Evolutionary conservation across 2,113 vertebrate genomes (phyloP).

Genomic region (Stigmatopora argus): DNA sequence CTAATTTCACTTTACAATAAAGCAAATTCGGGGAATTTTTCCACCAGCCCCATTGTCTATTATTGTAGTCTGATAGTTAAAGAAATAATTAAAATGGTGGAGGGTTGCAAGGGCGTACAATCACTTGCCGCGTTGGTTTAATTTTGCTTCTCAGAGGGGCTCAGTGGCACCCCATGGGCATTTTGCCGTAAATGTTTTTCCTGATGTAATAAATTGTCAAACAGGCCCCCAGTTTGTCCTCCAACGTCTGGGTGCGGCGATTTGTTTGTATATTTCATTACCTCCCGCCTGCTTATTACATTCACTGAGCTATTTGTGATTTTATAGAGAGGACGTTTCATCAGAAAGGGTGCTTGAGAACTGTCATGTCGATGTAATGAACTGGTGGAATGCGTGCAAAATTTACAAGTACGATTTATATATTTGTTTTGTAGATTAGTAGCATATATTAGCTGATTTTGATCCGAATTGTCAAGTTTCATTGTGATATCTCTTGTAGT

Average conservation of each 20-base stretch:
- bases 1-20: not conserved
- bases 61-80: constrained; percentile 2
- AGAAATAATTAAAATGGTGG: not conserved
- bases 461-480: not conserved
- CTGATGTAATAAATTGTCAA: constrained; percentile 23
- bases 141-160: constrained; percentile 6
- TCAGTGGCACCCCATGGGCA: constrained; percentile 1
- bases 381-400: not conserved
- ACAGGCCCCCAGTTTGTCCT: not conserved
- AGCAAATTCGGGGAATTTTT: not conserved
- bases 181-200: constrained; percentile 4
- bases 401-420: not conserved
- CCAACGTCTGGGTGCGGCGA: not conserved
- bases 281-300: constrained; percentile 10
- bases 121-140: constrained; percentile 2
- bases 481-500: not conserved
- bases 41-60: not conserved
- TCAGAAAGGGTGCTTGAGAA: constrained; percentile 17
- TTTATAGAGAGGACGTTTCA: constrained; percentile 9
- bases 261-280: constrained; percentile 15
- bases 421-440: not conserved
- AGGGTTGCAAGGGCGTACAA: constrained; percentile 1
- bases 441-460: not conserved
- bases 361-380: constrained; percentile 13
- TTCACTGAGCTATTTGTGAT: constrained; percentile 22